phyloP scores from a whole-genome alignment of 2,113 vertebrate genomes.

The Noturus placidus region DNA sequence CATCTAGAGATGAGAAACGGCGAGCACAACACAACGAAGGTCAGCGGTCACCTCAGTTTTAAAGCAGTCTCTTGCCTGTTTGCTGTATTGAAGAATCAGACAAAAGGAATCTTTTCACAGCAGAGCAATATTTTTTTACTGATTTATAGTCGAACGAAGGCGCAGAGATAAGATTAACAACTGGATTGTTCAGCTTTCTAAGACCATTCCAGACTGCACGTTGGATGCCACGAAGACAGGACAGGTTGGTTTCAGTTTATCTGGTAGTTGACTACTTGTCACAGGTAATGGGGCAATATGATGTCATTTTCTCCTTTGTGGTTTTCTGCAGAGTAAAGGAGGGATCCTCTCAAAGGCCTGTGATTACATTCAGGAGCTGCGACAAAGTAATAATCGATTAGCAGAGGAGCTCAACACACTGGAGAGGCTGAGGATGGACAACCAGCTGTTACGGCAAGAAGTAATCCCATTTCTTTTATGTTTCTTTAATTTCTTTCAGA shows the following conservation, averaged over 20 bases:
- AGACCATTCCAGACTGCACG: constrained; percentile 92
- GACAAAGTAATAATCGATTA: constrained; percentile 85
- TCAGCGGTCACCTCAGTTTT: constrained; percentile 46
- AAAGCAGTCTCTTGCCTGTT: not conserved
- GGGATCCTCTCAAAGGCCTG: constrained; percentile 94
- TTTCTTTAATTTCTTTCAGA: not conserved
- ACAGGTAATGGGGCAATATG: not conserved
- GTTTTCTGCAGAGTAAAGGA: constrained; percentile 82
- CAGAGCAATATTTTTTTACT: not conserved
- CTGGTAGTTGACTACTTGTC: not conserved
- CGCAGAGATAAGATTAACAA: constrained; percentile 95
- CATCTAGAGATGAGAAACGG: constrained; percentile 88
- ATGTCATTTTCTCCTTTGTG: not conserved
- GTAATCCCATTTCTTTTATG: constrained; percentile 57
- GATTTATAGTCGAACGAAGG: constrained; percentile 82
- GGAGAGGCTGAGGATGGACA: constrained; percentile 87
- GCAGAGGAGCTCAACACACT: constrained; percentile 81
- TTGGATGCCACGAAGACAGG: constrained; percentile 91
- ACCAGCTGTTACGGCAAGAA: constrained; percentile 88
- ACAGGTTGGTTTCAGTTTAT: constrained; percentile 72
- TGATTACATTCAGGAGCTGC: constrained; percentile 91
- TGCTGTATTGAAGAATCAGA: not conserved
- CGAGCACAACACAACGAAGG: constrained; percentile 94
- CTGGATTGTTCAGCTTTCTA: constrained; percentile 95
- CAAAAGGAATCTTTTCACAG: not conserved